Conservation (phyloP, 2,888 invertebrate genomes). For the Synergus laeviventris region DNA sequence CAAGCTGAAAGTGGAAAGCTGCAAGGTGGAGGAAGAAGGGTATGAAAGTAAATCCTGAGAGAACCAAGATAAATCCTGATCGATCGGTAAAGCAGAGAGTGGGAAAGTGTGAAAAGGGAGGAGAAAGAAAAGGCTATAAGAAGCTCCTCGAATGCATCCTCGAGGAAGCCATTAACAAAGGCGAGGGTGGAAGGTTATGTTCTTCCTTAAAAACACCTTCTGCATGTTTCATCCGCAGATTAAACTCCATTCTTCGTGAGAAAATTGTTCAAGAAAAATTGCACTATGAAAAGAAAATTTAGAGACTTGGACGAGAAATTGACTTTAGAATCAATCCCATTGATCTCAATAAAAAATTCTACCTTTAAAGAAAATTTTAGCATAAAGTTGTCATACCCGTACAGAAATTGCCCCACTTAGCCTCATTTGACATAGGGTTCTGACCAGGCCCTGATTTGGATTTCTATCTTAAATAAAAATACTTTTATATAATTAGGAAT, state of each 20-base stretch:
- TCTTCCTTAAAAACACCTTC: slow-evolving; percentile 58
- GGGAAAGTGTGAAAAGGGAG: slow-evolving; percentile 25
- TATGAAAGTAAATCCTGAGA: slow-evolving; percentile 55
- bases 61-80: slow-evolving; percentile 55
- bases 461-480: too few species aligned
- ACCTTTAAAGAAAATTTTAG: too few species aligned
- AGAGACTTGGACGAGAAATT: background rate
- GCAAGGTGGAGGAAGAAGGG: slow-evolving; percentile 4
- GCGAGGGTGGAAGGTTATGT: slow-evolving; percentile 48
- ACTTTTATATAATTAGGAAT: too few species aligned
- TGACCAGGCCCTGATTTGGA: too few species aligned
- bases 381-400: too few species aligned
- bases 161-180: slow-evolving; percentile 63
- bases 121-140: slow-evolving; percentile 51
- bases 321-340: background rate
- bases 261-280: background rate
- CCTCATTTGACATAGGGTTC: too few species aligned
- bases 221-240: slow-evolving; percentile 57
- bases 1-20: slow-evolving; percentile 54
- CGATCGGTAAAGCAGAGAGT: slow-evolving; percentile 44
- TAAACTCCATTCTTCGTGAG: slow-evolving; percentile 17
- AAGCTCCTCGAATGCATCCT: slow-evolving; percentile 59
- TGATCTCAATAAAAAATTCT: background rate
- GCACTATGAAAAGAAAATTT: background rate
- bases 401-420: too few species aligned